Base-by-base conservation (phyloP, 2,113 vertebrate genomes). In the Alethe castanea region DNA sequence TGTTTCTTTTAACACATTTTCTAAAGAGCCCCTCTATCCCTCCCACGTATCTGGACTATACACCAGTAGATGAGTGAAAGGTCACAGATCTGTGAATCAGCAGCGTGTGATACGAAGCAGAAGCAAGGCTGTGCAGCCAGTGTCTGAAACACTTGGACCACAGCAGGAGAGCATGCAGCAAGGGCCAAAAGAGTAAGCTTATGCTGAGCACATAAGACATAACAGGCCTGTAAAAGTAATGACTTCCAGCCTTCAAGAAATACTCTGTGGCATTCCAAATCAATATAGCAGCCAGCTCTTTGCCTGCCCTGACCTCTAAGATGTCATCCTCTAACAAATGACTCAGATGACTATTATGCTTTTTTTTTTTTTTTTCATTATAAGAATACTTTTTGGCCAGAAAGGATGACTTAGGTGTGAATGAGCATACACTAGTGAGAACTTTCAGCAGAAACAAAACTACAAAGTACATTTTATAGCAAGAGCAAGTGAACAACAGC, bases 371-470 rank as follows among this genome's bases (percentile, higher is more conserved):
- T 56, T 57, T 22, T 23, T 50, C 45, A 38, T 53, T 64, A 36
- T 45, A 17, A 85, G 67, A 80, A 91, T 50, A 80, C 61, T 67
- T 76, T 86, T 57, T 91, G 61, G 70, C 29, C 8, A 11, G 71
- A 59, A 84, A 76, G 24, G 47, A 77, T 79, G 67, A 88, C 48
- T 91, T 64, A 89, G 62, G 71, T 82, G 52, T 47, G 53, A 92
- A 82, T 53, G 95, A 96, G 85, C 8, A 57, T 44, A 78, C 40
- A 71, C 93, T 91, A 84, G 92, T 88, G 89, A 95, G 91, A 96
- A 62, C 94, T 95, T 93, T 86, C 94, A 91, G 40, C 74, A 90
- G 82, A 92, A 97, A 96, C 61, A 89, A 92, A 97, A 94, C 74
- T 38, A 35, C 1, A 17, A 93, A 94, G 78, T 56, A 74, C 81